Evolutionary conservation across 2,888 invertebrate genomes (phyloP).

Genomic region (Drosophila seclusa): DNA sequence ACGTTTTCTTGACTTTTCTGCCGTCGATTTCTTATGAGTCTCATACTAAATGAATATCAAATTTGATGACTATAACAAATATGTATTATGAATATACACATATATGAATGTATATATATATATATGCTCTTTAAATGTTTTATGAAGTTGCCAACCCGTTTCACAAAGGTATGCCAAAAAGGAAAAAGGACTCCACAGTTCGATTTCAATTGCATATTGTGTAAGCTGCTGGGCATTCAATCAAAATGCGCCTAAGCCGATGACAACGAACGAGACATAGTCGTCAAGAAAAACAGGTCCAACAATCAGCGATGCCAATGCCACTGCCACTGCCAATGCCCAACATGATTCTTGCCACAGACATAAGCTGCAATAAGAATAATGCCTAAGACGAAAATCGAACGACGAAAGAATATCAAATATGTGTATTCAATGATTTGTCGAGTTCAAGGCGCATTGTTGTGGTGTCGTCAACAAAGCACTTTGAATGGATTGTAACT

Average conservation of each 20-base stretch:
- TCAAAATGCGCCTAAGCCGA: slow-evolving; percentile 1
- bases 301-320: slow-evolving; percentile 12
- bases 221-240: slow-evolving; percentile 21
- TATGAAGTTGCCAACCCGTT: neutral
- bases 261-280: neutral
- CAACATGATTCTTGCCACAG: slow-evolving; percentile 18
- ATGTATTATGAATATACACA: neutral
- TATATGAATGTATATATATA: neutral
- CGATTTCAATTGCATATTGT: slow-evolving; percentile 20
- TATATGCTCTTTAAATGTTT: neutral
- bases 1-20: neutral
- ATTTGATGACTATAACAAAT: neutral
- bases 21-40: no score
- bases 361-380: slow-evolving; percentile 55
- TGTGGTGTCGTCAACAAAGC: slow-evolving; percentile 40
- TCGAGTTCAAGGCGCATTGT: slow-evolving; percentile 50
- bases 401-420: slow-evolving; percentile 16
- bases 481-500: slow-evolving; percentile 44
- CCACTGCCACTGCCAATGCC: slow-evolving; percentile 20
- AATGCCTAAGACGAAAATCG: slow-evolving; percentile 29
- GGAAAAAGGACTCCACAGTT: neutral
- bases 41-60: neutral
- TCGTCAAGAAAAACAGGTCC: neutral
- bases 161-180: slow-evolving; percentile 19
- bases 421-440: slow-evolving; percentile 40